phyloP scores from a whole-genome alignment of 1,140 invertebrate species.

The Galendromus occidentalis region DNA sequence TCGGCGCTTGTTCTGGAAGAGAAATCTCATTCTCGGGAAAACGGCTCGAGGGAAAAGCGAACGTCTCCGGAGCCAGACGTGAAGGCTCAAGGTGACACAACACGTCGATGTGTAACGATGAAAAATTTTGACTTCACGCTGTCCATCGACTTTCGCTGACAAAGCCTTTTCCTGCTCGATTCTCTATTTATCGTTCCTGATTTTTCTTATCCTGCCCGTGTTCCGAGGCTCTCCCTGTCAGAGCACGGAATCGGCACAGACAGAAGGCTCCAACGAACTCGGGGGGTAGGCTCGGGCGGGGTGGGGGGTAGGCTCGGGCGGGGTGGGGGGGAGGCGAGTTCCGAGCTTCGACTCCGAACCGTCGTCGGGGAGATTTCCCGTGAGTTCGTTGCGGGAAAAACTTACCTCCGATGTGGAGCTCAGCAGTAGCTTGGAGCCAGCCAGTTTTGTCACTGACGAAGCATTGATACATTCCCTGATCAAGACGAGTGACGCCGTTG shows the following conservation, averaged over 20 bases:
- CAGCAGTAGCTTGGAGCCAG: conserved; percentile 64
- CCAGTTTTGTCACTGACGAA: conserved; percentile 23
- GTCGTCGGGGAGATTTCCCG: not conserved
- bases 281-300: not conserved
- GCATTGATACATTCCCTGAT: conserved; percentile 31
- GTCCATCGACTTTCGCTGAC: no score
- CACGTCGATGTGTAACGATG: no score
- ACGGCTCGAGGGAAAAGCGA: no score
- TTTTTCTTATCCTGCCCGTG: no score
- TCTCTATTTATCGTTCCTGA: conserved; percentile 13
- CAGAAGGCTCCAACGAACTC: no score
- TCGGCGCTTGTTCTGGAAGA: conserved; percentile 35
- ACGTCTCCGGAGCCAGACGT: no score
- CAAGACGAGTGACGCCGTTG: conserved; percentile 15
- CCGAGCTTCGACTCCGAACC: not conserved
- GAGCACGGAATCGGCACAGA: no score
- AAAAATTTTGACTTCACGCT: no score
- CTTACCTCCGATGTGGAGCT: conserved; percentile 67
- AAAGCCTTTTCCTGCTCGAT: no score
- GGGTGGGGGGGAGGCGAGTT: not conserved
- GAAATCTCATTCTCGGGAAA: not conserved
- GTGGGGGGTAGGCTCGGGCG: not conserved
- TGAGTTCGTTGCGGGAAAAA: not conserved
- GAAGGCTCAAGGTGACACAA: no score
- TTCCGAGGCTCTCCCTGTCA: no score